Evolutionary conservation across 2,797 vertebrate species (phyloP), one percentile per base, ranked within the genome.

Genomic region (Australoheros facetus): DNA sequence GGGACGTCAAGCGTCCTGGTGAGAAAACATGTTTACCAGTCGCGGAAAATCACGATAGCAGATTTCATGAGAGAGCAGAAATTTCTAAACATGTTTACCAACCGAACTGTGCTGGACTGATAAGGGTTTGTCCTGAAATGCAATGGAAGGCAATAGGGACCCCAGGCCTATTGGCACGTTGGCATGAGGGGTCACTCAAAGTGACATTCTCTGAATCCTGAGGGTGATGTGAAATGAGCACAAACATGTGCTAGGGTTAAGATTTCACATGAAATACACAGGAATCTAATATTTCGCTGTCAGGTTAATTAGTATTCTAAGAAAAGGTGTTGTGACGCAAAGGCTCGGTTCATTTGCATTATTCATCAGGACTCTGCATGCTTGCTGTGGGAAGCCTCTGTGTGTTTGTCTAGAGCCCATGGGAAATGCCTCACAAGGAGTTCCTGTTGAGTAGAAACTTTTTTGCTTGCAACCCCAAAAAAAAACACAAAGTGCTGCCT

Each of bases 241-340:
- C 59, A 73, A 87, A 83, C 69, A 11, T 26, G 66, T 10, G 57
- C 74, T 2, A 3, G 39, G 30, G 66, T 86, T 86, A 56, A 83
- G 74, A 79, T 84, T 82, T 85, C 74, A 89, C 59, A 45, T 4
- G 3, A 76, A 73, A 75, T 56, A 58, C 83, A 3, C 2, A 4
- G 59, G 69, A 53, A 81, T 79, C 73, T 79, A 76, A 87, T 80
- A 74, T 59, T 71, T 78, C 0, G 4, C 80, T 56, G 80, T 86
- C 71, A 56, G 32, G 37, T 3, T 82, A 78, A 91, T 92, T 87
- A 88, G 87, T 77, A 93, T 90, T 90, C 90, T 23, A 54, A 74
- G 85, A 54, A 78, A 88, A 85, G 73, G 54, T 78, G 55, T 34
- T 23, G 78, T 87, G 91, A 92, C 55, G 75, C 86, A 76, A 4